Evolutionary conservation across 2,113 vertebrate species (phyloP).

Genomic region (Pheucticus melanocephalus): DNA sequence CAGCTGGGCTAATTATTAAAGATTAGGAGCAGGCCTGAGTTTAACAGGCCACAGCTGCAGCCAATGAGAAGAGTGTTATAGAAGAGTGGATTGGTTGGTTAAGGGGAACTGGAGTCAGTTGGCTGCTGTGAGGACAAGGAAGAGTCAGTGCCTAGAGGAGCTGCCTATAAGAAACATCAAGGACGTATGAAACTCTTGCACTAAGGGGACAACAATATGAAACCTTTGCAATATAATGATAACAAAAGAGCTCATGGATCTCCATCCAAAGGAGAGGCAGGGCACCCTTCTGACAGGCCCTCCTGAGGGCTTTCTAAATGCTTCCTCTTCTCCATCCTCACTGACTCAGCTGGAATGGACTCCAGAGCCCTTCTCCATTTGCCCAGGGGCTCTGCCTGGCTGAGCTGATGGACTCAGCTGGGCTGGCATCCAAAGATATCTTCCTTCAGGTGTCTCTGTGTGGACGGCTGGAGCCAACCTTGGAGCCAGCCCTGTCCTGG

Average conservation of each 20-base stretch:
- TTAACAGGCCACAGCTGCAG: too few relatives aligned
- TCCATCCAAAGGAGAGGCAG: background rate
- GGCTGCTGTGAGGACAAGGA: too few relatives aligned
- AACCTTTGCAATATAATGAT: too few relatives aligned
- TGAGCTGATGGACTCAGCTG: background rate
- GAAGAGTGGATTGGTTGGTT: too few relatives aligned
- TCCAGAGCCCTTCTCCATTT: background rate
- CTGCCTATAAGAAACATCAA: too few relatives aligned
- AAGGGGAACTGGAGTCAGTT: too few relatives aligned
- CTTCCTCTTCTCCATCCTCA: background rate
- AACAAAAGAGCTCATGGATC: background rate
- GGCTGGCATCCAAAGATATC: background rate
- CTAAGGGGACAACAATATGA: too few relatives aligned
- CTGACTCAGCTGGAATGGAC: background rate
- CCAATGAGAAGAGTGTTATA: too few relatives aligned
- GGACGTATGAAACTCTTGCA: too few relatives aligned
- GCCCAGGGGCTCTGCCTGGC: fast-evolving
- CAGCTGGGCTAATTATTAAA: too few relatives aligned
- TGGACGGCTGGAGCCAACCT: background rate
- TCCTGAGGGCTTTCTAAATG: background rate
- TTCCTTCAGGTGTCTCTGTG: background rate
- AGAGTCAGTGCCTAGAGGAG: too few relatives aligned
- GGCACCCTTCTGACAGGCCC: background rate
- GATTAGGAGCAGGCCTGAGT: too few relatives aligned
- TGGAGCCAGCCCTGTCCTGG: background rate